Percentiles rank a stretch among this genome's conserved stretches.
Conservation (phyloP, 2,888 invertebrate species). For the Pocota personata region DNA sequence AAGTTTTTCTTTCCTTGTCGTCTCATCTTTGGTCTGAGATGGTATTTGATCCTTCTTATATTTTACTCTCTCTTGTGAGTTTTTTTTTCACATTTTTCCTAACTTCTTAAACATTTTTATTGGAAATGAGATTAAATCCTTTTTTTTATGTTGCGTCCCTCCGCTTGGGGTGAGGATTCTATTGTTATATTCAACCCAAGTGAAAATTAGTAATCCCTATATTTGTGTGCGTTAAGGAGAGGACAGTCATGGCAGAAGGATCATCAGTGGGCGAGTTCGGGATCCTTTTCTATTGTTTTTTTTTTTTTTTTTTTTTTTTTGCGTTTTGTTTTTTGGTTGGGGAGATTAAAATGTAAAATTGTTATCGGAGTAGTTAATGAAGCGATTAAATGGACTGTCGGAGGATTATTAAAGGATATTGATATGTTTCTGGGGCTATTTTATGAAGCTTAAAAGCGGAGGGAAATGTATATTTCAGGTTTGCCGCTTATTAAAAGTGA, state of each 20-base stretch:
- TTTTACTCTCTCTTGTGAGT: constrained; percentile 44
- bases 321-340: constrained; percentile 28
- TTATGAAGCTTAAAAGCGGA: not conserved
- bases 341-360: constrained; percentile 73
- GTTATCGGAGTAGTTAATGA: constrained; percentile 70
- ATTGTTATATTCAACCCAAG: constrained; percentile 65
- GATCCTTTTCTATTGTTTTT: constrained; percentile 27
- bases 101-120: constrained; percentile 73
- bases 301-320: constrained; percentile 27
- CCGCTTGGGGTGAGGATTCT: constrained; percentile 45
- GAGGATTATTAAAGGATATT: constrained; percentile 64
- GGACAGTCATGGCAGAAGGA: constrained; percentile 27
- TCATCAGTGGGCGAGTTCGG: constrained; percentile 45
- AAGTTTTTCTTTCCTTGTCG: constrained; percentile 20
- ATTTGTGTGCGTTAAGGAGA: constrained; percentile 55
- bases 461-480: not conserved
- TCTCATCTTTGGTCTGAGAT: constrained; percentile 53
- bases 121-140: constrained; percentile 74
- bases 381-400: constrained; percentile 72
- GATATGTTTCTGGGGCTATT: constrained; percentile 30
- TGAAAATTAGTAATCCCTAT: constrained; percentile 69
- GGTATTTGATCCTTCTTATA: constrained; percentile 70
- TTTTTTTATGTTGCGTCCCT: constrained; percentile 33
- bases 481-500: not conserved
- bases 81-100: constrained; percentile 30